A percentile compares a stretch with the other conserved stretches of the same genome.
Conservation (phyloP, 2,888 invertebrate species). For the Drepanosiphum platanoidis region DNA sequence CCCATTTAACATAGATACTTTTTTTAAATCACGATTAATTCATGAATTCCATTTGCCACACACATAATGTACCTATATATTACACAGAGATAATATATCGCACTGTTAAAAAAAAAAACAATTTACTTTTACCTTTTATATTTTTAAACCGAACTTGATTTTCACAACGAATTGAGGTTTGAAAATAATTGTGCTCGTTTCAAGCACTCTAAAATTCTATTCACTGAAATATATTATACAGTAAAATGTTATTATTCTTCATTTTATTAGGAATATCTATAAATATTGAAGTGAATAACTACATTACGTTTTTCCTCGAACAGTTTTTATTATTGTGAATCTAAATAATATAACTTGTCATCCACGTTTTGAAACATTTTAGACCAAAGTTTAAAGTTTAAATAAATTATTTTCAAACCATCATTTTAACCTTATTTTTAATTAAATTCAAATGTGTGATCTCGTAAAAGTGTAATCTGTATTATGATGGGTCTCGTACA, state of each 20-base stretch:
- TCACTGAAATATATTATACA: neutral
- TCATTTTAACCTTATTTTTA: too few species aligned
- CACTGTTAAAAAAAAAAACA: neutral
- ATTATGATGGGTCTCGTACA: too few species aligned
- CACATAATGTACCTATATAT: neutral
- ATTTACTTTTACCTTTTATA: neutral
- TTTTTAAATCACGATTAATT: neutral
- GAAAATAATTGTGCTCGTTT: neutral
- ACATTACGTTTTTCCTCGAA: conserved; percentile 5
- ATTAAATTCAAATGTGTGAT: too few species aligned
- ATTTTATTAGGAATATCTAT: neutral
- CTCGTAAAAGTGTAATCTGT: too few species aligned
- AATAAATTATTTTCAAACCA: too few species aligned
- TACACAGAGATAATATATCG: neutral
- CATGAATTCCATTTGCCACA: neutral
- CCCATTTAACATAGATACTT: neutral
- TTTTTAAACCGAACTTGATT: neutral
- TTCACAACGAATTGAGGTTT: neutral
- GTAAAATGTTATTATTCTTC: neutral
- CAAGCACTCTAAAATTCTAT: neutral
- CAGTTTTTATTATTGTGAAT: neutral
- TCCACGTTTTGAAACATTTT: too few species aligned
- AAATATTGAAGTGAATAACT: neutral
- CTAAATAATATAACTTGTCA: too few species aligned
- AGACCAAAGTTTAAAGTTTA: too few species aligned